Base-by-base conservation (phyloP, 2,797 vertebrate genomes). In the Oryzias sinensis region DNA sequence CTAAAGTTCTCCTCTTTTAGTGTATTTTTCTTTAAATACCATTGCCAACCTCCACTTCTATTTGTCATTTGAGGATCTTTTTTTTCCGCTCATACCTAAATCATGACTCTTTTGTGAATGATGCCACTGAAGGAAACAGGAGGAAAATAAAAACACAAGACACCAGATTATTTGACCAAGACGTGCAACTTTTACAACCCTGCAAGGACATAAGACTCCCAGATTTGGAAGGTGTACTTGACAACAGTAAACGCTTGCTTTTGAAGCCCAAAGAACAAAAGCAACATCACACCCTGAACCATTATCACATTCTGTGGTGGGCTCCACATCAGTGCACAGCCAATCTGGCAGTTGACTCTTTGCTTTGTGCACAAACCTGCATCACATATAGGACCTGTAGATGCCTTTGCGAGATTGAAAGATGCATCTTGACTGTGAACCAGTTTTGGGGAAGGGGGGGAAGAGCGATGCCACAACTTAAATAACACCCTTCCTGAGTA, bases 251-350 rank as follows among this genome's bases (percentile, higher is more conserved):
- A 83, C 52, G 59, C n/a, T 60, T 58, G 53, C 78, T 82, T 87
- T 87, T 88, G 84, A 86, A 85, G 78, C 57, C 16, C 0, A 33
- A 46, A 45, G 73, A 87, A 88, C 82, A 87, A 88, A 90, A 77
- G 53, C 50, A 46, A 56, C 50, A 48, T 65, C 63, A 70, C 64
- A 59, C 76, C 71, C 70, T 49, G 44, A 75, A 77, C 57, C 45
- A 53, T 66, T 79, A 77, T 53, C 80, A 73, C 49, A 77, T 70
- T 68, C 70, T 63, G 56, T 56, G 60, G 59, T 64, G 70, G 71
- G 64, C 68, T 79, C 78, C 80, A 70, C 70, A 74, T 64, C 68
- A 57, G 43, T 59, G 33, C 72, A 68, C 65, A 55, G 72, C 59
- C 72, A 62, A 62, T 88, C 86, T 89, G 87, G 77, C 74, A 70